These are phyloP conservation scores for Phataginus tetradactyla DNA, from an alignment of 2,797 vertebrate genomes.

Conservation along the genomic window DNA sequence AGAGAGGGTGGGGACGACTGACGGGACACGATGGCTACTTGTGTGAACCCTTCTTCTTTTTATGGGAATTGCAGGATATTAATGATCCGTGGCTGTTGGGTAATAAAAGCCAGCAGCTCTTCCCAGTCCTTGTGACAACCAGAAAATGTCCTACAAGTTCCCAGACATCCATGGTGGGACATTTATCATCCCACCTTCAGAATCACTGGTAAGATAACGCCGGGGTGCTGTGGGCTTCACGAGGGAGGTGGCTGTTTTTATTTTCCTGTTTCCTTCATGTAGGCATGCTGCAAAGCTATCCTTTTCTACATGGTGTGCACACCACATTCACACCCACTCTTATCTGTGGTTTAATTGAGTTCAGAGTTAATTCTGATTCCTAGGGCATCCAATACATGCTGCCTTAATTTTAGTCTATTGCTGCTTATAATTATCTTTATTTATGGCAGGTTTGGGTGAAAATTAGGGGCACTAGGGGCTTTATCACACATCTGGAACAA, in stretches of 20 bases:
- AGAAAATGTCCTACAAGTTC: constrained; percentile 23
- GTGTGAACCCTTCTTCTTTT: constrained; percentile 24
- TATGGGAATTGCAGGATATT: background rate
- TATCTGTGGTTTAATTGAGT: constrained; percentile 38
- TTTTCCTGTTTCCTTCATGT: constrained; percentile 12
- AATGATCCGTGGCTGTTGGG: background rate
- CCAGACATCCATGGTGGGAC: background rate
- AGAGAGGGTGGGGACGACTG: background rate
- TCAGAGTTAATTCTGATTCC: constrained; percentile 31
- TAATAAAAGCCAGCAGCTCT: background rate
- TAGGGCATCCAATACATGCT: background rate
- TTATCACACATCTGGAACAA: constrained; percentile 78
- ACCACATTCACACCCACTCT: background rate
- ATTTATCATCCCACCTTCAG: constrained; percentile 26
- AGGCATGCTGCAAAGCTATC: background rate
- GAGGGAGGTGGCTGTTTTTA: constrained; percentile 41
- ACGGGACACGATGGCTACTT: background rate
- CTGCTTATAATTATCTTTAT: constrained; percentile 76
- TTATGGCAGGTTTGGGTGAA: constrained; percentile 72
- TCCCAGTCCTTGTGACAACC: constrained; percentile 13
- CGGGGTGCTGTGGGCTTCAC: background rate
- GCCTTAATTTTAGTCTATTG: constrained; percentile 24
- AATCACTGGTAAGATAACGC: background rate
- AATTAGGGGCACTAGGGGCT: constrained; percentile 50
- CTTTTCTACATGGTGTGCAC: background rate